Base-by-base conservation (phyloP, 1,140 invertebrate genomes). In the Pseudomyrmex sp. region DNA sequence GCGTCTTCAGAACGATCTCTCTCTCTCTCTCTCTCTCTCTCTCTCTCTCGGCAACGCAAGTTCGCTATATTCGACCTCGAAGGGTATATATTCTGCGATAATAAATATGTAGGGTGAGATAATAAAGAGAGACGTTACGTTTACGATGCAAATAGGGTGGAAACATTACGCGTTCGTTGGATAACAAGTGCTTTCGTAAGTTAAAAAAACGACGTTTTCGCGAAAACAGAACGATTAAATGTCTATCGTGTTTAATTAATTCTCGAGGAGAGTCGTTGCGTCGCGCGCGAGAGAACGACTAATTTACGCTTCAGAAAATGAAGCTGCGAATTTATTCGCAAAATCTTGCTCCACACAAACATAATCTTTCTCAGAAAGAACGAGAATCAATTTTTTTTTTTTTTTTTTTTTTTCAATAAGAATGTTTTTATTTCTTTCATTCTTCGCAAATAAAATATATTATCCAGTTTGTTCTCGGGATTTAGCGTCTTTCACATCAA, bases 1-100 rank as follows among this genome's bases (percentile, higher is more conserved):
- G 74, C 73, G 75, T 82, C 87, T 83, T 85, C 74, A 26, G 73
- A 59, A 48, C 48, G 54, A 59, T 87, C 83, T 88, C 86, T 56
- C 59, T 54, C 68, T 52, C 10, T 50, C 48, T 50, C 48, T 8
- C 50, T 9, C 50, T 9, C 50, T 35, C 5, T 35, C 35, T 35
- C 50, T 52, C 50, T 10, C 50, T 10, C 50, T 10, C 10, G 35
- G 50, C 50, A 23, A 52, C 69, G 66, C 69, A n/a, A 23, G 76
- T 70, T 59, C 12, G 44, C 76, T 35, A 15, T n/a, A 18, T 58
- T 63, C 46, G 59, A 58, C 68, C 63, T 35, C 35, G 35, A 52
- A 9, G 23, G 44, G 9, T 80, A 59, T 23, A 10, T 80, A 59
- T 23, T 58, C 50, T 10, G 54, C 44, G 20, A 5, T 65, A 15